Evolutionary conservation across 2,797 vertebrate genomes (phyloP).

Genomic region (Masticophis lateralis): DNA sequence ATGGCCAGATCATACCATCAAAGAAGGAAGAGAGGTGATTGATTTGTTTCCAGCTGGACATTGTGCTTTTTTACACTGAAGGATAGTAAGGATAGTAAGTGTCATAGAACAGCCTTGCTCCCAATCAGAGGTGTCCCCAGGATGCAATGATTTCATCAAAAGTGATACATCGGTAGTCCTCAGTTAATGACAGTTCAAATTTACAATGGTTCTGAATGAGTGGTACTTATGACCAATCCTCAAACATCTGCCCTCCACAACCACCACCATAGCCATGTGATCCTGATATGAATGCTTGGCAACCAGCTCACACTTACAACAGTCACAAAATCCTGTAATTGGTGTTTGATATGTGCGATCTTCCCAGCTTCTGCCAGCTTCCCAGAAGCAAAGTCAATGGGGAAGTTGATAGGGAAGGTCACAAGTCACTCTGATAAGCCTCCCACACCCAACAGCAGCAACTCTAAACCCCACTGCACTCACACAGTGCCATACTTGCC

Average conservation of each 20-base stretch:
- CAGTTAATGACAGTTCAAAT: not conserved
- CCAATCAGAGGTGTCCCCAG: not conserved
- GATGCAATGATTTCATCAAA: not conserved
- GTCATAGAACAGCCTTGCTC: too few relatives aligned
- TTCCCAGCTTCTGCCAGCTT: not conserved
- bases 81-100: not conserved
- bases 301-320: not conserved
- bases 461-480: not conserved
- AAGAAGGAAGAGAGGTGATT: not conserved
- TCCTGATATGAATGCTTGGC: not conserved
- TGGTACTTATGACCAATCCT: not conserved
- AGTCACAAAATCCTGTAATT: not conserved
- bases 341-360: not conserved
- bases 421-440: not conserved
- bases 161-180: not conserved
- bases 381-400: not conserved
- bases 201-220: not conserved
- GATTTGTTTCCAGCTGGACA: not conserved
- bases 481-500: not conserved
- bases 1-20: not conserved
- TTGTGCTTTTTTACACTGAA: not conserved
- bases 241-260: not conserved
- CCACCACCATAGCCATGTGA: not conserved
- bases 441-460: not conserved
- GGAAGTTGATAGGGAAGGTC: not conserved